Evolutionary conservation across 1,140 invertebrate species (phyloP).

Genomic region (Eulimnadia texana): DNA sequence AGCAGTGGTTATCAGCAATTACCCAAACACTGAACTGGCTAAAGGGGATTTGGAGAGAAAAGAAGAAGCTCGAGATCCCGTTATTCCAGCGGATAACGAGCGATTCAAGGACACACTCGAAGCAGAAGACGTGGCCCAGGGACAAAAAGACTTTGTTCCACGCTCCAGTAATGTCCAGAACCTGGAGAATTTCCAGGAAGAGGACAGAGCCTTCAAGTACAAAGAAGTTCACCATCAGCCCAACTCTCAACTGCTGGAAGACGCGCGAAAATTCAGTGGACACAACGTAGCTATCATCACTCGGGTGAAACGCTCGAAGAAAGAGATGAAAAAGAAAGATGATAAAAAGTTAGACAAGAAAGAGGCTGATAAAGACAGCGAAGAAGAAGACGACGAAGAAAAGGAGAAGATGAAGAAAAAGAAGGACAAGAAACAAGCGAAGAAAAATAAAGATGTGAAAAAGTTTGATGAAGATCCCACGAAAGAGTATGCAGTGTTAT

Average conservation of each 20-base stretch:
- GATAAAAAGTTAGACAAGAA: background rate
- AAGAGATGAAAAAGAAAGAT: background rate
- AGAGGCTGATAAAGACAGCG: background rate
- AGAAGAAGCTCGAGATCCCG: too few relatives aligned
- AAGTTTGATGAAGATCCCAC: background rate
- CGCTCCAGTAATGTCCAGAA: too few relatives aligned
- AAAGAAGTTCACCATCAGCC: background rate
- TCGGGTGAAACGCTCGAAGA: background rate
- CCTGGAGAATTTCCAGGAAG: background rate
- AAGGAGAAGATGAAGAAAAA: background rate
- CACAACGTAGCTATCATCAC: background rate
- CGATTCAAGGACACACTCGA: too few relatives aligned
- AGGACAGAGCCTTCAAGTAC: background rate
- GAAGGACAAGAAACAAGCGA: background rate
- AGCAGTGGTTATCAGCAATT: background rate
- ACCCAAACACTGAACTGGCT: background rate
- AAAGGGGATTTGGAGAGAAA: too few relatives aligned
- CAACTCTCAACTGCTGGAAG: background rate
- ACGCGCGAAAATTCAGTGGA: background rate
- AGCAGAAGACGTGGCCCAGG: too few relatives aligned
- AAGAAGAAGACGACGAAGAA: background rate
- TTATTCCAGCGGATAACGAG: too few relatives aligned
- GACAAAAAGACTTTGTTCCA: too few relatives aligned
- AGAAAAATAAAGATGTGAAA: background rate
- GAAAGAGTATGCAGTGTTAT: background rate